phyloP scores from a whole-genome alignment of 2,888 invertebrate genomes.

The Macaria notata region DNA sequence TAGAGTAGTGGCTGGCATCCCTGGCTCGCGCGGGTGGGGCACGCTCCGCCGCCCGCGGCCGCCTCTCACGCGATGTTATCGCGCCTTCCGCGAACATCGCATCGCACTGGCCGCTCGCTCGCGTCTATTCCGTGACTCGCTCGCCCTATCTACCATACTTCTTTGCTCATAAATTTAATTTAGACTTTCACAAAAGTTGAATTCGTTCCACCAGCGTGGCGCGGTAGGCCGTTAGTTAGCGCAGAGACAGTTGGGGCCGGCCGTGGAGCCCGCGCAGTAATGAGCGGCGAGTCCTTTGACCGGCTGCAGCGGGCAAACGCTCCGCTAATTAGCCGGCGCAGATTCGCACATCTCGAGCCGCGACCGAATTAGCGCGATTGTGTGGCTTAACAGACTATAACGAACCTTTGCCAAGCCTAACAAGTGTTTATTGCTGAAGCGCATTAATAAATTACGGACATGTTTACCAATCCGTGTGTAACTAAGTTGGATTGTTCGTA shows the following conservation, averaged over 20 bases:
- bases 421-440: conserved; percentile 34
- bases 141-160: conserved; percentile 57
- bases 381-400: conserved; percentile 57
- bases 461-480: conserved; percentile 20
- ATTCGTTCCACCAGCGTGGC: conserved; percentile 39
- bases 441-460: conserved; percentile 13
- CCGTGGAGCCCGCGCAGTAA: conserved; percentile 52
- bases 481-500: conserved; percentile 9
- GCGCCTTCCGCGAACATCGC: conserved; percentile 78
- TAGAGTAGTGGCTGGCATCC: conserved; percentile 35
- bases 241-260: conserved; percentile 56
- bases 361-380: conserved; percentile 73
- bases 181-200: conserved; percentile 44
- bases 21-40: conserved; percentile 37
- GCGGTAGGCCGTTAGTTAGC: conserved; percentile 54
- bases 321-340: conserved; percentile 75
- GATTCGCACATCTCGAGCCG: conserved; percentile 73
- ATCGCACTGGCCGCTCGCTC: conserved; percentile 68
- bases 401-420: conserved; percentile 44
- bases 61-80: conserved; percentile 80
- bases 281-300: conserved; percentile 79
- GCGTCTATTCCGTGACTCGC: conserved; percentile 71
- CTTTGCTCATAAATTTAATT: conserved; percentile 60
- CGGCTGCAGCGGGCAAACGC: conserved; percentile 66
- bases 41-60: conserved; percentile 51